These are phyloP conservation scores for Solea solea DNA, from an alignment of 2,113 vertebrate species.

Conservation along the genomic window DNA sequence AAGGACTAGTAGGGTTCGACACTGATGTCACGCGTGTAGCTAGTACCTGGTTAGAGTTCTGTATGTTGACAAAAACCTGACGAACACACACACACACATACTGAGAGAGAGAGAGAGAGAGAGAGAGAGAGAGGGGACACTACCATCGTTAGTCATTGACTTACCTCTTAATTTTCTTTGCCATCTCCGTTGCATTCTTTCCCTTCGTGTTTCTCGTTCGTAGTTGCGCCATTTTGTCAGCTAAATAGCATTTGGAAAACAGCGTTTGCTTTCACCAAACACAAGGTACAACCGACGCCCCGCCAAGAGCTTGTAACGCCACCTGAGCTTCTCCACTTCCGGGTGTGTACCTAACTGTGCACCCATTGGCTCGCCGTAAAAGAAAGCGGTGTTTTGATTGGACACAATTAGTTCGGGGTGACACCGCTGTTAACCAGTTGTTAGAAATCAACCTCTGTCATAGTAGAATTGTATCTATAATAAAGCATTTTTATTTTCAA, in stretches of 20 bases:
- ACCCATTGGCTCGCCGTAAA: slow-evolving; percentile 57
- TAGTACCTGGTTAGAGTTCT: too few species aligned
- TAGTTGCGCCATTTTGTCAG: slow-evolving; percentile 67
- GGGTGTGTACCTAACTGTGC: slow-evolving; percentile 3
- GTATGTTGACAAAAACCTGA: too few species aligned
- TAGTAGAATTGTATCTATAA: too few species aligned
- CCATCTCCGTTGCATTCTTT: slow-evolving; percentile 70
- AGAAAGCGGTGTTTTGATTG: slow-evolving; percentile 56
- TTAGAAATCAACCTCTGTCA: background rate
- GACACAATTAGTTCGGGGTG: slow-evolving; percentile 2
- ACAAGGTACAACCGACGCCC: slow-evolving; percentile 16
- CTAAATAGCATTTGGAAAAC: background rate
- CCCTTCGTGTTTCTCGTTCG: slow-evolving; percentile 70
- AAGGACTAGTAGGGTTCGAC: too few species aligned
- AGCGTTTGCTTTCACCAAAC: background rate
- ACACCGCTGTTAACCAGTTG: background rate
- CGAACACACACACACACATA: background rate
- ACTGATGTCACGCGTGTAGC: too few species aligned
- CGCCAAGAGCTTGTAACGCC: slow-evolving; percentile 34
- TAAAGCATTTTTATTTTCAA: too few species aligned
- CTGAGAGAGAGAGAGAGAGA: background rate
- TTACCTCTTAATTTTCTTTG: slow-evolving; percentile 84
- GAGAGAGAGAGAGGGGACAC: background rate
- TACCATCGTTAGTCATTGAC: background rate
- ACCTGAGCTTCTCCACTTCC: slow-evolving; percentile 57